phyloP scores from a whole-genome alignment of 2,797 vertebrate genomes.

The Argyrosomus regius region DNA sequence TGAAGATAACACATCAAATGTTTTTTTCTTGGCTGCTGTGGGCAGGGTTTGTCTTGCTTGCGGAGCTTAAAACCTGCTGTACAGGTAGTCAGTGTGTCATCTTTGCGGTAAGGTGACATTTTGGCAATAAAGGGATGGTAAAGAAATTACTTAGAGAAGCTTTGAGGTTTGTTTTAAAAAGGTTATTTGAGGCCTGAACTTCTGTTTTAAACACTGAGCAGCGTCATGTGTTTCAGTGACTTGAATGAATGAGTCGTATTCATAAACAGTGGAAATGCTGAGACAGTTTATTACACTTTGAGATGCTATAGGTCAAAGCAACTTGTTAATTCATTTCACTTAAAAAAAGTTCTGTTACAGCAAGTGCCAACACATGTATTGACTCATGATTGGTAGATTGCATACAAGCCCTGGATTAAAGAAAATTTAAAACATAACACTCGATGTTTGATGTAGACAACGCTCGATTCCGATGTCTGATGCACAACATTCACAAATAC shows the following conservation, averaged over 20 bases:
- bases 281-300: conserved; percentile 73
- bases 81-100: background rate
- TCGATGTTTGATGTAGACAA: conserved; percentile 43
- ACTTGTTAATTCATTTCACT: conserved; percentile 57
- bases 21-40: background rate
- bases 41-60: background rate
- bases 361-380: conserved; percentile 67
- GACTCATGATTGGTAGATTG: conserved; percentile 72
- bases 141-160: background rate
- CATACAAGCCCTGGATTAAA: conserved; percentile 75
- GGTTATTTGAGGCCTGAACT: background rate
- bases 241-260: conserved; percentile 18
- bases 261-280: conserved; percentile 55
- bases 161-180: background rate
- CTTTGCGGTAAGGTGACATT: conserved; percentile 8
- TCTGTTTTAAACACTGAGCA: background rate
- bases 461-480: conserved; percentile 48
- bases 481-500: conserved; percentile 56
- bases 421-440: conserved; percentile 36
- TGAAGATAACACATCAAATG: background rate
- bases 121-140: background rate
- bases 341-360: conserved; percentile 59
- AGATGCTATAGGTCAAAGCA: conserved; percentile 69
- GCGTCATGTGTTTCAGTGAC: background rate
- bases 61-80: conserved; percentile 27